These are phyloP conservation scores for Scelioninae gen. 2 DNA, from an alignment of 2,888 invertebrate genomes.

Conservation along the genomic window DNA sequence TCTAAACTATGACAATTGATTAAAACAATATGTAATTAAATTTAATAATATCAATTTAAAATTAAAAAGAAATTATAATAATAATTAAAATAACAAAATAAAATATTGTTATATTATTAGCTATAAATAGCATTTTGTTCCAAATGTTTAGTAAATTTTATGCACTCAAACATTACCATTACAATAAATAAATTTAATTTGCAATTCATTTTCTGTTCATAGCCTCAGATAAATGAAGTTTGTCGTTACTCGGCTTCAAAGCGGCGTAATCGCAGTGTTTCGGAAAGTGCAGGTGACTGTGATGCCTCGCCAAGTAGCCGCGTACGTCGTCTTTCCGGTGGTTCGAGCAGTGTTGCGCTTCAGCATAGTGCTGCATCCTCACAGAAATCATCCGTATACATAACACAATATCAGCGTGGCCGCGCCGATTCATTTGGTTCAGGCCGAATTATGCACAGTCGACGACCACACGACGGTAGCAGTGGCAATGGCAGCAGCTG, in stretches of 20 bases:
- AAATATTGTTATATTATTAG: no score
- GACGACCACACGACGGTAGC: slow-evolving; percentile 63
- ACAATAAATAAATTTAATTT: no score
- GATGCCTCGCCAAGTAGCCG: slow-evolving; percentile 69
- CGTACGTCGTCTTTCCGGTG: slow-evolving; percentile 73
- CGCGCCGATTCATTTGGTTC: slow-evolving; percentile 73
- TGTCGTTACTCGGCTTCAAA: slow-evolving; percentile 76
- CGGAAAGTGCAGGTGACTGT: slow-evolving; percentile 78
- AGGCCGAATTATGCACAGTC: slow-evolving; percentile 68
- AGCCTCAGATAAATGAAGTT: slow-evolving; percentile 81
- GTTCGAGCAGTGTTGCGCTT: slow-evolving; percentile 70
- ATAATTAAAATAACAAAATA: no score
- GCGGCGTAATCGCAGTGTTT: slow-evolving; percentile 81
- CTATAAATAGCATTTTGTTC: no score
- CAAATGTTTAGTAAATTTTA: no score
- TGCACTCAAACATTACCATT: no score
- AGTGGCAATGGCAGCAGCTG: no score
- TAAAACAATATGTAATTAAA: no score
- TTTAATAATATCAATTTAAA: no score
- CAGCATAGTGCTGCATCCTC: slow-evolving; percentile 59
- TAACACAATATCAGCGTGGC: slow-evolving; percentile 70
- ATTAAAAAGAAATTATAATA: no score
- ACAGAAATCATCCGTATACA: slow-evolving; percentile 67
- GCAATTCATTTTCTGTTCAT: slow-evolving; percentile 68
- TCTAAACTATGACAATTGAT: no score